Evolutionary conservation across 2,113 vertebrate genomes (phyloP), one percentile per base, ranked within the genome.

Genomic region (Tiliqua scincoides): DNA sequence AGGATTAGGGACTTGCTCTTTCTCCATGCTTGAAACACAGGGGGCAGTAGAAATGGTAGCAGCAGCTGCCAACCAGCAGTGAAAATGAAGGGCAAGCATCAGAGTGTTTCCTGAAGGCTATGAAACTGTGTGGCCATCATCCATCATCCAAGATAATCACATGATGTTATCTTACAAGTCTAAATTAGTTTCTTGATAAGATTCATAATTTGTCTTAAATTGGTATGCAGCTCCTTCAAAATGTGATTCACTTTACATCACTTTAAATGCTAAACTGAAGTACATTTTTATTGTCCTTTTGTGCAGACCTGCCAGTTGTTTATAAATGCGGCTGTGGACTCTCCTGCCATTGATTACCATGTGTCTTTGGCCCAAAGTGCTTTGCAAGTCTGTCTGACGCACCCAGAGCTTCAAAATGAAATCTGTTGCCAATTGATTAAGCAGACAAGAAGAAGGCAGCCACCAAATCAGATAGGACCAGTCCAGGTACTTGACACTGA

Each of bases 401-500:
- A 99, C 89, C 97, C 98, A 0, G 99, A 99, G 95, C 97, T 99
- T 65, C 98, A 99, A 95, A 99, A 98, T 85, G 99, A 99, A 96
- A 97, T 99, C 89, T 99, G 97, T 92, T 99, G 98, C 92, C 99
- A 99, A 89, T 97, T 99, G 85, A 97, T 99, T 93, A 99, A 99
- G 91, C 99, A 99, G 96, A 99, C 98, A 27, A 96, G 97, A 91
- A 97, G 96, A 95, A 97, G 96, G 88, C 98, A 99, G 89, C 97
- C 96, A 0, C 97, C 97, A 43, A 97, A 96, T 72, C 98, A 97
- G 21, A 93, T 97, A 40, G 98, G 97, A 92, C 98, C 98, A 2
- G 87, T 98, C 93, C 99, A 99, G 99, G 99, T 99, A 93, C 81
- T 2, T 40, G 67, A 63, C 18, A 72, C 80, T 89, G 23, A 59